A percentile compares a stretch with the other conserved stretches of the same genome.
Conservation (phyloP, 2,113 vertebrate species). For the Aythya baeri region DNA sequence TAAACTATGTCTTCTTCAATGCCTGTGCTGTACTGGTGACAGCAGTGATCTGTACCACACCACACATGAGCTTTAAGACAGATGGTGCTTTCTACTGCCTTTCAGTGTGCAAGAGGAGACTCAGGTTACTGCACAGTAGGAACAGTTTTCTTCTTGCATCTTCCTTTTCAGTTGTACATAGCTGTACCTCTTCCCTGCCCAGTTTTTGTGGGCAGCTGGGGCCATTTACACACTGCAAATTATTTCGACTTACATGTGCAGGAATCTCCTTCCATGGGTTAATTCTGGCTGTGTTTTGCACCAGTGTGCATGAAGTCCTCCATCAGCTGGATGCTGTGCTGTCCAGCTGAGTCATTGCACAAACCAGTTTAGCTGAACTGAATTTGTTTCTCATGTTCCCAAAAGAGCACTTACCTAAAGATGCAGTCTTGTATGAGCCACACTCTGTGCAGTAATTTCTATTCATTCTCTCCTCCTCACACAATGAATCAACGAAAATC, state of each 20-base stretch:
- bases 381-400: background rate
- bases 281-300: background rate
- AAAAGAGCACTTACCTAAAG: slow-evolving; percentile 80
- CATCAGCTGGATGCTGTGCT: background rate
- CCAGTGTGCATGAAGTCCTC: background rate
- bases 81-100: background rate
- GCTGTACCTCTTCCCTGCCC: background rate
- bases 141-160: background rate
- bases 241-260: background rate
- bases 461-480: slow-evolving; percentile 89
- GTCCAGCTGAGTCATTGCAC: background rate
- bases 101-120: background rate
- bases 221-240: background rate
- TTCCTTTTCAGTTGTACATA: background rate
- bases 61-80: background rate
- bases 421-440: slow-evolving; percentile 84
- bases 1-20: background rate
- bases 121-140: background rate
- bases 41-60: background rate
- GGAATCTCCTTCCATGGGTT: background rate
- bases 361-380: slow-evolving; percentile 17
- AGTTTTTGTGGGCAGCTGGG: background rate
- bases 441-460: slow-evolving; percentile 87
- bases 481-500: slow-evolving; percentile 87
- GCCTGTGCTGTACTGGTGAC: background rate